Evolutionary conservation across 2,888 invertebrate species (phyloP).

Genomic region (Shargacucullia verbasci): DNA sequence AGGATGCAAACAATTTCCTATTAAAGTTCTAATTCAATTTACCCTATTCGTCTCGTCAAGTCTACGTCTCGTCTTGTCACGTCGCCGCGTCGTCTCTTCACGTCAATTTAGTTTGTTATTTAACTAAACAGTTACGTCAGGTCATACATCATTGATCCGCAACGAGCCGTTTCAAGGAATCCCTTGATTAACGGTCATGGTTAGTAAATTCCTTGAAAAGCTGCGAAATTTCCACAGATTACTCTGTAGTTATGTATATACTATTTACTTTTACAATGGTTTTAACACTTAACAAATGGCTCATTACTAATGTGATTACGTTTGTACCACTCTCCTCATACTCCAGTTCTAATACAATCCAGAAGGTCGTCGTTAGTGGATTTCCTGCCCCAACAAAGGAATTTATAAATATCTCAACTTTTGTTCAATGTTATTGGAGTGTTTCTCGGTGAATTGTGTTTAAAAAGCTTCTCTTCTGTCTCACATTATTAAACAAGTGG

Average conservation of each 20-base stretch:
- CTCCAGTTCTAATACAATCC: slow-evolving; percentile 5
- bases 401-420: slow-evolving; percentile 55
- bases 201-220: slow-evolving; percentile 63
- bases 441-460: slow-evolving; percentile 55
- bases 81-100: too few species aligned
- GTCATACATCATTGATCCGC: slow-evolving; percentile 68
- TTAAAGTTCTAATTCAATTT: too few species aligned
- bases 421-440: slow-evolving; percentile 56
- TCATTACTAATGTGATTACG: slow-evolving; percentile 14
- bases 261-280: slow-evolving; percentile 12
- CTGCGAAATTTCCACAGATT: slow-evolving; percentile 45
- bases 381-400: slow-evolving; percentile 51
- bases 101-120: slow-evolving; percentile 4
- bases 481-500: slow-evolving; percentile 41
- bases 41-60: too few species aligned
- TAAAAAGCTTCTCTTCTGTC: slow-evolving; percentile 52
- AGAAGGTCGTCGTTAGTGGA: slow-evolving; percentile 30
- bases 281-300: slow-evolving; percentile 8
- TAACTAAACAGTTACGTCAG: slow-evolving; percentile 54
- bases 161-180: slow-evolving; percentile 73
- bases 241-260: slow-evolving; percentile 22
- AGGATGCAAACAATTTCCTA: too few species aligned
- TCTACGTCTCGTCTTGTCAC: too few species aligned
- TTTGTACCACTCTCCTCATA: slow-evolving; percentile 18
- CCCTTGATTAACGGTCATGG: slow-evolving; percentile 59